These are phyloP conservation scores for Arge pagana DNA, from an alignment of 2,888 invertebrate genomes.

Conservation along the genomic window DNA sequence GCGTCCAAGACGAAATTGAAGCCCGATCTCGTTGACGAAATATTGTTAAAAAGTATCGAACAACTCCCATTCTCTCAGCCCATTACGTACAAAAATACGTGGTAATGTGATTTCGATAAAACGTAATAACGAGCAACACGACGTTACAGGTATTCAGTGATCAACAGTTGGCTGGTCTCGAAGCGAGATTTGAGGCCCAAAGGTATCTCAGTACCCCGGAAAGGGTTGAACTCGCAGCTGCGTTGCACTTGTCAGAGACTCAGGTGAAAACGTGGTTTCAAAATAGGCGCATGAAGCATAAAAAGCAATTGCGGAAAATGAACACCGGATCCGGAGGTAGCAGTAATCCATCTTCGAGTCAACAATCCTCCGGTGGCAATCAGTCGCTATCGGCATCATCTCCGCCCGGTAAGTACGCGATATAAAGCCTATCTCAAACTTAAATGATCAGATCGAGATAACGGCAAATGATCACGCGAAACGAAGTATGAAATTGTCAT, in stretches of 20 bases:
- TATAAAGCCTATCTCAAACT: no score
- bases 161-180: constrained; percentile 81
- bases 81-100: no score
- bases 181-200: constrained; percentile 93
- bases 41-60: no score
- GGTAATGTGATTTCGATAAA: neutral
- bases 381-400: constrained; percentile 43
- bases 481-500: no score
- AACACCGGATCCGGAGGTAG: constrained; percentile 53
- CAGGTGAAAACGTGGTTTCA: constrained; percentile 99
- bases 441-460: no score
- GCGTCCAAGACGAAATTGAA: no score
- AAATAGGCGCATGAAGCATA: constrained; percentile 95
- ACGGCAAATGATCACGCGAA: no score
- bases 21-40: no score
- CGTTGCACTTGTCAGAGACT: constrained; percentile 92
- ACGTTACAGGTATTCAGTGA: constrained; percentile 68
- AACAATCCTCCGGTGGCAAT: constrained; percentile 42
- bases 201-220: constrained; percentile 95
- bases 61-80: no score
- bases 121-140: neutral
- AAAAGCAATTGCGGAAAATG: constrained; percentile 83
- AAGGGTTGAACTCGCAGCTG: constrained; percentile 90
- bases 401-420: constrained; percentile 45
- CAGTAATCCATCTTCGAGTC: constrained; percentile 36